These are phyloP conservation scores for Acrobasis consociella DNA, from an alignment of 2,888 invertebrate genomes.

Conservation along the genomic window DNA sequence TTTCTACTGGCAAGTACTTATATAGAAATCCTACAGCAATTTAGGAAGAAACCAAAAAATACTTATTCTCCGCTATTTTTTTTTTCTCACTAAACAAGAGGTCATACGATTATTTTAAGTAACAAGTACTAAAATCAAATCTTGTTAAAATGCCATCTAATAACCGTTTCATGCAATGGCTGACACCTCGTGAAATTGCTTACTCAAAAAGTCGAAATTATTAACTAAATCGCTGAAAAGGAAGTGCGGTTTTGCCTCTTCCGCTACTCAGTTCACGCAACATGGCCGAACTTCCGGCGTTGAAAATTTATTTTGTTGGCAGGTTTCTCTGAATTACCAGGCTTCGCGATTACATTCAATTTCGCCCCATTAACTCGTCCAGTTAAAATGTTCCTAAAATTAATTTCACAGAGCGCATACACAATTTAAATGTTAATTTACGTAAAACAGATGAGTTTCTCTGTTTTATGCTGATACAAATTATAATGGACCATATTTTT, in stretches of 20 bases:
- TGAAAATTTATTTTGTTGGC: slow-evolving; percentile 41
- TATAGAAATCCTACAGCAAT: no score
- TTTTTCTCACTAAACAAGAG: no score
- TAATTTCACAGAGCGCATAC: no score
- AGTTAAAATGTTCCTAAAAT: neutral
- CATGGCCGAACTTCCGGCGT: slow-evolving; percentile 50
- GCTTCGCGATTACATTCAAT: slow-evolving; percentile 8
- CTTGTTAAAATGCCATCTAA: no score
- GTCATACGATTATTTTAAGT: no score
- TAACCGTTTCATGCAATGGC: slow-evolving; percentile 6
- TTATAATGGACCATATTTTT: neutral
- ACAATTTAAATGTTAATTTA: slow-evolving; percentile 1
- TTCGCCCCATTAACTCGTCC: neutral
- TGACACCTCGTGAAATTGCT: slow-evolving; percentile 24
- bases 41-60: no score
- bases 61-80: no score
- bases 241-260: slow-evolving; percentile 55
- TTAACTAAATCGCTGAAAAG: slow-evolving; percentile 45
- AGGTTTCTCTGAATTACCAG: slow-evolving; percentile 14
- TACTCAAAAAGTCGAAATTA: slow-evolving; percentile 41
- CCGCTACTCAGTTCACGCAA: slow-evolving; percentile 57
- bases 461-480: neutral
- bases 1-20: no score
- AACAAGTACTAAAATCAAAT: no score
- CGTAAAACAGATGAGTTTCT: neutral